Conservation (phyloP, 1,140 invertebrate genomes). For the Orius laevigatus region DNA sequence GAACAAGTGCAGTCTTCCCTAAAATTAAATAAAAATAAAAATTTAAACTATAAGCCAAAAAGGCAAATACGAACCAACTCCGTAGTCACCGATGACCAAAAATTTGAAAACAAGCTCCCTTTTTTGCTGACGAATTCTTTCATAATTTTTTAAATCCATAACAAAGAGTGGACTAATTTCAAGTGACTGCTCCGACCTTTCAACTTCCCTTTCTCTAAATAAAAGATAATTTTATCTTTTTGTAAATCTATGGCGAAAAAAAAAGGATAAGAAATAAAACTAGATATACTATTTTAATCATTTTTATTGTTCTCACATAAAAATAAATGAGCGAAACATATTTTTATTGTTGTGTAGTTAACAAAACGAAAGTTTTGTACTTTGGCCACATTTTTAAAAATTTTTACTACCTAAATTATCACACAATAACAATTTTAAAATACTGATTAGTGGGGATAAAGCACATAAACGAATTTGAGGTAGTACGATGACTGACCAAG, state of each 20-base stretch:
- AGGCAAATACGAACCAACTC: slow-evolving; percentile 40
- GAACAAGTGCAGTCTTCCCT: slow-evolving; percentile 41
- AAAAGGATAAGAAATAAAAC: too few species aligned
- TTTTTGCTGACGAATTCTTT: too few species aligned
- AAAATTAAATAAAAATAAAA: slow-evolving; percentile 3
- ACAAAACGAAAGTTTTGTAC: not conserved
- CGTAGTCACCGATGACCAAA: slow-evolving; percentile 50
- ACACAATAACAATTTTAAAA: not conserved
- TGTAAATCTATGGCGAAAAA: too few species aligned
- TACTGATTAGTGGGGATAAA: too few species aligned
- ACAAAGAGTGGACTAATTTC: too few species aligned
- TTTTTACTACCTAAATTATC: not conserved
- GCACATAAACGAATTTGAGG: too few species aligned
- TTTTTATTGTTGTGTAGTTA: not conserved
- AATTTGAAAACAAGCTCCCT: slow-evolving; percentile 36
- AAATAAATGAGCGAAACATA: slow-evolving; percentile 3
- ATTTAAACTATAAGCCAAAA: slow-evolving; percentile 1
- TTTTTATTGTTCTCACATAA: not conserved
- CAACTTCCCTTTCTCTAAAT: too few species aligned
- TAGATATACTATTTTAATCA: too few species aligned
- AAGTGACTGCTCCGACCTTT: too few species aligned
- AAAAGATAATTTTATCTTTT: not conserved
- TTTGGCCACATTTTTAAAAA: too few species aligned
- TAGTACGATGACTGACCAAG: too few species aligned
- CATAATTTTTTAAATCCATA: too few species aligned